A percentile compares a stretch with the other conserved stretches of the same genome.
Evolutionary conservation across 2,797 vertebrate species (phyloP).

Genomic region (Forpus xanthops): DNA sequence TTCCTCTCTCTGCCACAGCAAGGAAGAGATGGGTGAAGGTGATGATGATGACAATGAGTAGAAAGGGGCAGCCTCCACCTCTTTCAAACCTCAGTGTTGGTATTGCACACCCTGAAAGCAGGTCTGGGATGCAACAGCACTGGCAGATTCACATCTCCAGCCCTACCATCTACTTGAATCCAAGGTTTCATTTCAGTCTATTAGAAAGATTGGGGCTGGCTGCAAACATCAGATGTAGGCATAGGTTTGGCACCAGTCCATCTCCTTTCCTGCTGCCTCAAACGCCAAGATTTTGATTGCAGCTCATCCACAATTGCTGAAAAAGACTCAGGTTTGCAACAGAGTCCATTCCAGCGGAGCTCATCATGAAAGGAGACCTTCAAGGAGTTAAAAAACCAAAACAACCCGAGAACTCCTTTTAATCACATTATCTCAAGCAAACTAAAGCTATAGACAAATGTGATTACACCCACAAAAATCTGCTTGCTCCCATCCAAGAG

Average conservation of each 20-base stretch:
- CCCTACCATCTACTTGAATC: neutral
- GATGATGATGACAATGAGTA: neutral
- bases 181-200: neutral
- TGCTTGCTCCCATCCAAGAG: neutral
- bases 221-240: constrained; percentile 47
- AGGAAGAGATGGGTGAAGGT: neutral
- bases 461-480: neutral
- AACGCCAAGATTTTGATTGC: constrained; percentile 2
- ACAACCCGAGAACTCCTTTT: neutral
- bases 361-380: neutral
- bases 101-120: neutral
- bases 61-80: neutral
- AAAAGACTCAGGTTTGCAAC: neutral
- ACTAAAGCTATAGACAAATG: neutral
- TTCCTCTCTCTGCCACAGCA: rapidly evolving
- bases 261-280: neutral
- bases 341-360: neutral
- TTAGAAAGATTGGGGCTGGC: constrained; percentile 1
- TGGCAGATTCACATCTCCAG: neutral
- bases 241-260: constrained; percentile 17
- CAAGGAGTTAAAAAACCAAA: neutral
- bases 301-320: constrained; percentile 29
- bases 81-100: neutral
- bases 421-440: neutral
- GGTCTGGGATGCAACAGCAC: neutral